phyloP scores from a whole-genome alignment of 1,140 invertebrate genomes.

The Carposina sasakii region DNA sequence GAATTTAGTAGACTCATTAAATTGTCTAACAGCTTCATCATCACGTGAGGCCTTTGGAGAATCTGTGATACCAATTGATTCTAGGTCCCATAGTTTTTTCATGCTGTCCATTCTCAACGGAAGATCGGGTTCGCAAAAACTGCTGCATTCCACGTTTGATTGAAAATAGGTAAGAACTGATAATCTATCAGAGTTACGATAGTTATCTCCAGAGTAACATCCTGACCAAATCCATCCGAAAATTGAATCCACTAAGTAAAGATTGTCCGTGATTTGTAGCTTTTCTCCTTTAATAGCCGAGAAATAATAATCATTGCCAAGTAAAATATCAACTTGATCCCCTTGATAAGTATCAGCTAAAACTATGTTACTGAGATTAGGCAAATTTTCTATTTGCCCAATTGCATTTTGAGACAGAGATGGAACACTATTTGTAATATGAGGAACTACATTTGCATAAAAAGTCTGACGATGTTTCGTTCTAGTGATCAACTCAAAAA shows the following conservation, averaged over 20 bases:
- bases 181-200: too few species aligned
- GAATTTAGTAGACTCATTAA: slow-evolving; percentile 20
- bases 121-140: slow-evolving; percentile 14
- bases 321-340: slow-evolving; percentile 1
- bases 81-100: slow-evolving; percentile 24
- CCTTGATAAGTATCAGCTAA: slow-evolving; percentile 2
- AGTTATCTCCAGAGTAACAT: too few species aligned
- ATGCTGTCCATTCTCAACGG: slow-evolving; percentile 11
- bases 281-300: not conserved
- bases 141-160: not conserved
- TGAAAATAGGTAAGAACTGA: slow-evolving; percentile 21
- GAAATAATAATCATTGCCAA: slow-evolving; percentile 13
- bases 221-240: too few species aligned
- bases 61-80: slow-evolving; percentile 29
- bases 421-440: slow-evolving; percentile 2
- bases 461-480: not conserved
- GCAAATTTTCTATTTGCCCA: not conserved
- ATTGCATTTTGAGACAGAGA: too few species aligned
- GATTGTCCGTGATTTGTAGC: not conserved
- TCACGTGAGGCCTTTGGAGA: slow-evolving; percentile 19
- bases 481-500: slow-evolving; percentile 1
- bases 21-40: slow-evolving; percentile 23
- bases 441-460: slow-evolving; percentile 4
- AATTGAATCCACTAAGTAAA: too few species aligned
- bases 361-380: not conserved